Evolutionary conservation across 1,140 invertebrate species (phyloP), one percentile per base, ranked within the genome.

Genomic region (Aphelinus certus): DNA sequence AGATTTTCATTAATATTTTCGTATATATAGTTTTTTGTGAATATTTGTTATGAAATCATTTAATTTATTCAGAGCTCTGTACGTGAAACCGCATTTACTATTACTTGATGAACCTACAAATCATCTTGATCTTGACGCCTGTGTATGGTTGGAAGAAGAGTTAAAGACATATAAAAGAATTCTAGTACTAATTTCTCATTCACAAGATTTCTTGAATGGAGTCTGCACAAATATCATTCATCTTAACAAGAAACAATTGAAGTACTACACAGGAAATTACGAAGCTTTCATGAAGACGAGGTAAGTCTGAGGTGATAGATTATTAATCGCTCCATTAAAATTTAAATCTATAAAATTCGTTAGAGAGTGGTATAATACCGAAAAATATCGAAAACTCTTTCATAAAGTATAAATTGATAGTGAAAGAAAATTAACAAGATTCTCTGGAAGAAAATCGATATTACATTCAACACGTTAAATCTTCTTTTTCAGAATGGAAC

Each of bases 121-220:
- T 90, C 97, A 99, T 88, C 91, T 99, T 81, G 98, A 99, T 91
- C 92, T 99, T 81, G 98, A 99, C 84, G 97, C 98, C 61, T 99
- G 98, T 89, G 98, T 99, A n/a, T 99, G 98, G 98, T 90, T 99
- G 46, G 98, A 99, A 88, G 96, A 98, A 86, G 97, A 99, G 89
- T 88, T 99, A 1, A 97, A 97, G 89, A 93, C 94, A 87, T 96
- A 99, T 83, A 98, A 98, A 87, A 91, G 97, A 82, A 99, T 99
- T 87, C 89, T 99, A 78, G 95, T 99, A n/a, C 93, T 99, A 65
- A 97, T 99, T 79, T 99, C 98, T 1, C 98, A 99, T 88, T 99
- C 98, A 4, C 98, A 99, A 90, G 98, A 99, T 92, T 99, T 99
- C 86, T 89, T 99, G 74, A 99, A 99, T 88, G 98, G 98, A 74